Evolutionary conservation across 2,888 invertebrate species (phyloP).

Genomic region (Orthosia cruda): DNA sequence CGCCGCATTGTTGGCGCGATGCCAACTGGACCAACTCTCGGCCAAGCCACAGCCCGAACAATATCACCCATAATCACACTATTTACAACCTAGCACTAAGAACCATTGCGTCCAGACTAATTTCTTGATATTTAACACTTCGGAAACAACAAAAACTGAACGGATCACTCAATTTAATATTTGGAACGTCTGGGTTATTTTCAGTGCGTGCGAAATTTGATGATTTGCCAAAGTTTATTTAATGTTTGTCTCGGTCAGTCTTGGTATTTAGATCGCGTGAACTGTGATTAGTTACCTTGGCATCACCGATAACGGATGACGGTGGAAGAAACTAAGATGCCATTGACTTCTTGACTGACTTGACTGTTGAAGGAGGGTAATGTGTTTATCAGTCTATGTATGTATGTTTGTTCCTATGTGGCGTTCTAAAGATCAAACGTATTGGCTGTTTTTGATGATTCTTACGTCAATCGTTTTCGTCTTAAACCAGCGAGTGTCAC

Average conservation of each 20-base stretch:
- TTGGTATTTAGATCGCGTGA: conserved; percentile 54
- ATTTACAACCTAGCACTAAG: conserved; percentile 72
- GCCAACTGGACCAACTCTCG: conserved; percentile 82
- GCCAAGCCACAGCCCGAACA: conserved; percentile 57
- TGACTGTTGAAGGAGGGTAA: too few relatives aligned
- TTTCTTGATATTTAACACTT: conserved; percentile 44
- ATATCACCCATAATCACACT: conserved; percentile 60
- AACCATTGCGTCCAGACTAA: conserved; percentile 48
- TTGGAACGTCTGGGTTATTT: conserved; percentile 65
- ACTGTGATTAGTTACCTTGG: conserved; percentile 8
- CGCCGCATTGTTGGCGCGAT: conserved; percentile 76
- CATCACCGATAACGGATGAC: background rate
- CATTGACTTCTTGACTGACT: too few relatives aligned
- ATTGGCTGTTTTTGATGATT: too few relatives aligned
- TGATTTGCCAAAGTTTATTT: conserved; percentile 62
- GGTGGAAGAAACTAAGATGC: background rate
- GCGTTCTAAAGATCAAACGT: too few relatives aligned
- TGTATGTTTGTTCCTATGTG: too few relatives aligned
- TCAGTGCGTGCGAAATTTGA: conserved; percentile 60
- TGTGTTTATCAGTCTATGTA: too few relatives aligned
- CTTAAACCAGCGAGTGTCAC: too few relatives aligned
- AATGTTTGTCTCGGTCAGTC: conserved; percentile 51
- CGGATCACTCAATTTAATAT: conserved; percentile 52
- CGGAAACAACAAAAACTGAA: conserved; percentile 47
- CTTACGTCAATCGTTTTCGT: too few relatives aligned